phyloP scores from a whole-genome alignment of 2,113 vertebrate genomes.

The Nothocercus nigrocapillus region DNA sequence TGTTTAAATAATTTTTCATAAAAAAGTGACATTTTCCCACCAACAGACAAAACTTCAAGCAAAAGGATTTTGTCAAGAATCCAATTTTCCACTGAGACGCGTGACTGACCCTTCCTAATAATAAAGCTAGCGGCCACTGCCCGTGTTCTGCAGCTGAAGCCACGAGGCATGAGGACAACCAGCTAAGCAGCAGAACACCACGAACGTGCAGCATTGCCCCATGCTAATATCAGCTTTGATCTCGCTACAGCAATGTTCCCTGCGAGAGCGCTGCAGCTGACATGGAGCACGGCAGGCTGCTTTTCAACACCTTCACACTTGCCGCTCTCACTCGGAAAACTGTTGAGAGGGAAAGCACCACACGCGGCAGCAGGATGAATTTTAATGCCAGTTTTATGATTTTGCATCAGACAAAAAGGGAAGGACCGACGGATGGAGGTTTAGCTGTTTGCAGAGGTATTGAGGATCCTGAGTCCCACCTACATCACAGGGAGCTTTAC shows the following conservation, averaged over 20 bases:
- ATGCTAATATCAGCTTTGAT: slow-evolving; percentile 34
- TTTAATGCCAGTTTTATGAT: slow-evolving; percentile 49
- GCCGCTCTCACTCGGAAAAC: slow-evolving; percentile 56
- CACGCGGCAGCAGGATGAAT: slow-evolving; percentile 37
- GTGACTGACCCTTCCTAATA: slow-evolving; percentile 10
- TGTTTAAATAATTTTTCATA: slow-evolving; percentile 10
- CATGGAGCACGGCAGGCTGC: slow-evolving; percentile 50
- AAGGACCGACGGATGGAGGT: not conserved
- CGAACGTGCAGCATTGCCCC: not conserved
- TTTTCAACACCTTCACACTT: slow-evolving; percentile 72
- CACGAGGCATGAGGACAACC: not conserved
- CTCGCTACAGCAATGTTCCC: slow-evolving; percentile 25
- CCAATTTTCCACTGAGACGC: slow-evolving; percentile 47
- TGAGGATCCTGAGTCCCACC: not conserved
- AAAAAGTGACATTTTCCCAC: slow-evolving; percentile 11
- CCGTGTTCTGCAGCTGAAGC: slow-evolving; percentile 22
- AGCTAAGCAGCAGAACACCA: not conserved
- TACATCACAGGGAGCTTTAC: not conserved
- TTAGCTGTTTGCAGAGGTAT: not conserved
- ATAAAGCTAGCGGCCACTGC: slow-evolving; percentile 4
- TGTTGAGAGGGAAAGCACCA: slow-evolving; percentile 45
- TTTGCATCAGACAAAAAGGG: not conserved
- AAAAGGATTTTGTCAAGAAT: slow-evolving; percentile 29
- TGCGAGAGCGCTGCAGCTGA: slow-evolving; percentile 33
- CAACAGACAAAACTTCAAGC: slow-evolving; percentile 21